Conservation (phyloP, 37 sponge, comb jelly and placozoan genomes). For the Hexactinellida sp. region DNA sequence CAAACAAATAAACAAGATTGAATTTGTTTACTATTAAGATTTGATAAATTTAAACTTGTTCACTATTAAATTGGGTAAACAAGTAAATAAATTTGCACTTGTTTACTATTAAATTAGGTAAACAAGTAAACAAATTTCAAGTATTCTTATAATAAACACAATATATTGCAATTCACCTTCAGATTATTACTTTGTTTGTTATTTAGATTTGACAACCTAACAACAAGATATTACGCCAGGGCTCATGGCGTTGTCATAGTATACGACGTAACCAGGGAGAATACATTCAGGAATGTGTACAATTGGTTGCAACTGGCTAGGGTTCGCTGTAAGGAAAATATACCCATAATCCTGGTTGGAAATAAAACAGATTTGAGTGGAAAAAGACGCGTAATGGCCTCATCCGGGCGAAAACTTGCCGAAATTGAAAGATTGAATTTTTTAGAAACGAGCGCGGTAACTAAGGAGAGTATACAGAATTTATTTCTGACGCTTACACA, state of each 20-base stretch:
- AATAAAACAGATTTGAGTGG: not conserved
- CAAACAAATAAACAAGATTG: no score
- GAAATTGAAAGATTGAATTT: not conserved
- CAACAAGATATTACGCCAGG: not conserved
- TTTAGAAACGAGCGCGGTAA: not conserved
- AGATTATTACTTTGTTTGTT: no score
- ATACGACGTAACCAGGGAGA: not conserved
- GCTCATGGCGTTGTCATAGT: not conserved
- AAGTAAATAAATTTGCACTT: no score
- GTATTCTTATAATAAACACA: no score
- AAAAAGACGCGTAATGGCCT: not conserved
- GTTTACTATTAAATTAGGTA: no score
- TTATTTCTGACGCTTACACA: not conserved
- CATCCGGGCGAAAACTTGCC: not conserved
- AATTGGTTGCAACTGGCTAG: not conserved
- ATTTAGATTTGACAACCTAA: not conserved
- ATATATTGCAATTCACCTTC: no score
- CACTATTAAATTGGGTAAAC: no score
- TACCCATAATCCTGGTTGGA: not conserved
- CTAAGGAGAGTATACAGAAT: not conserved
- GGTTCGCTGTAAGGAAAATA: not conserved
- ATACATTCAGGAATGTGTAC: not conserved
- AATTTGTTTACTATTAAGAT: no score
- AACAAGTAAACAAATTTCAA: no score
- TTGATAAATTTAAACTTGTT: no score